Base-by-base conservation (phyloP, 2,888 invertebrate species). In the Tridacna crocea region DNA sequence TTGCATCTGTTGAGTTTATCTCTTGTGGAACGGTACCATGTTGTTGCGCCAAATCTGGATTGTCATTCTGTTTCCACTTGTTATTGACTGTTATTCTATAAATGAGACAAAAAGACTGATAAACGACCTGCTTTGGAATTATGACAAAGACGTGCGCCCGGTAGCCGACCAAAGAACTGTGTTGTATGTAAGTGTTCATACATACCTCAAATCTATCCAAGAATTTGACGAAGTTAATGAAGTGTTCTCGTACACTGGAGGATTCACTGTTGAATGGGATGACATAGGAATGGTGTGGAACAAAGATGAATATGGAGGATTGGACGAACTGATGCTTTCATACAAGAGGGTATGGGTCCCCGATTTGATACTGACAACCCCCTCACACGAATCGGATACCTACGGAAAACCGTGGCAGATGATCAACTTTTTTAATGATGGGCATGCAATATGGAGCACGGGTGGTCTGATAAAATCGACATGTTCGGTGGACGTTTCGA, bases 301-400 rank as follows among this genome's bases (percentile, higher is more conserved):
- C 27, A 72, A 77, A 26, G 63, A 61, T 0, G n/a, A 27, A 11
- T 80, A 85, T 24, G 79, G 81, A 4, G 68, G 73, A 0, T n/a
- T 80, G 4, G 19, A 55, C 11, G 22, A 46, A 6, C 60, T 72
- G 2, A 72, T 48, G 17, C 15, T 80, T 22, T 58, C 77, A 6
- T 83, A 80, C 73, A 73, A 24, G 13, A 48, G 79, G 19, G 79
- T 84, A 19, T 88, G 88, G 88, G 66, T 78, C 51, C 88, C 88
- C 1, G 80, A 86, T 15, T n/a, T 88, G 6, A 78, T 88, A 0
- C 51, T 88, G 15, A 66, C 81, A 10, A 88, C 79, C n/a, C 85
- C 87, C 0, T 80, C 85, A 8, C 80, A 85, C 46, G 82, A 85
- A 15, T 72, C 83, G 0, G 72, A 82, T 6, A 79, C 77, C 13